Evolutionary conservation across 2,797 vertebrate genomes (phyloP).

Genomic region (Aulostomus chinensis): DNA sequence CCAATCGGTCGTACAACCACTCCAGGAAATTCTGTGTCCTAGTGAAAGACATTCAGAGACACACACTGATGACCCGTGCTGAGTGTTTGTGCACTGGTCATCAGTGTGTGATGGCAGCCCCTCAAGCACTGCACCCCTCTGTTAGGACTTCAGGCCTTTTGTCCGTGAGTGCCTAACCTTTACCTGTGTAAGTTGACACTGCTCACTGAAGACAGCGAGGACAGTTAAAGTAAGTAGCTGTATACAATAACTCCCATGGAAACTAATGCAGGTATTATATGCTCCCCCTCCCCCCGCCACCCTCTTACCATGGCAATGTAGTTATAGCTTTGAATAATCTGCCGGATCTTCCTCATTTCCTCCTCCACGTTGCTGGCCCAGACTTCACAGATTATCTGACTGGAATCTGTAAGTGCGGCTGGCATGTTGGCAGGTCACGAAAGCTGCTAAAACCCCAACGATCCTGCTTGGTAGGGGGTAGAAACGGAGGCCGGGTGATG

Average conservation of each 20-base stretch:
- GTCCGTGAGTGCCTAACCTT: no score
- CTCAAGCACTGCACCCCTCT: no score
- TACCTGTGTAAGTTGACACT: no score
- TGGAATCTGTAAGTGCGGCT: slow-evolving; percentile 95
- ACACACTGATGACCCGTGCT: no score
- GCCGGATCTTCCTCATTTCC: slow-evolving; percentile 97
- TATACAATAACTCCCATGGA: no score
- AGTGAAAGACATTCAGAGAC: not conserved
- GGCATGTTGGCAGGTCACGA: slow-evolving; percentile 85
- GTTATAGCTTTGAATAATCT: slow-evolving; percentile 95
- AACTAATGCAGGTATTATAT: no score
- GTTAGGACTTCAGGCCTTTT: no score
- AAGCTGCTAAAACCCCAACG: slow-evolving; percentile 34
- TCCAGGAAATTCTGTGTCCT: slow-evolving; percentile 98
- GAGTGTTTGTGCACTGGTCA: no score
- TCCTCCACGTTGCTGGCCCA: slow-evolving; percentile 99
- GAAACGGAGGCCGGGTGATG: not conserved
- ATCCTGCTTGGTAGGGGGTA: slow-evolving; percentile 23
- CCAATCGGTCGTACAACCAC: slow-evolving; percentile 96
- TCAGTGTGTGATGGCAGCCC: no score
- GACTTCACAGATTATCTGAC: slow-evolving; percentile 98
- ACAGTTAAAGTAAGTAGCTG: no score
- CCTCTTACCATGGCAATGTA: slow-evolving; percentile 95
- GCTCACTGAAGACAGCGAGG: no score
- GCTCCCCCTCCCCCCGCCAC: no score